These are phyloP conservation scores for Platalea minor DNA, from an alignment of 2,797 vertebrate genomes.

Conservation along the genomic window DNA sequence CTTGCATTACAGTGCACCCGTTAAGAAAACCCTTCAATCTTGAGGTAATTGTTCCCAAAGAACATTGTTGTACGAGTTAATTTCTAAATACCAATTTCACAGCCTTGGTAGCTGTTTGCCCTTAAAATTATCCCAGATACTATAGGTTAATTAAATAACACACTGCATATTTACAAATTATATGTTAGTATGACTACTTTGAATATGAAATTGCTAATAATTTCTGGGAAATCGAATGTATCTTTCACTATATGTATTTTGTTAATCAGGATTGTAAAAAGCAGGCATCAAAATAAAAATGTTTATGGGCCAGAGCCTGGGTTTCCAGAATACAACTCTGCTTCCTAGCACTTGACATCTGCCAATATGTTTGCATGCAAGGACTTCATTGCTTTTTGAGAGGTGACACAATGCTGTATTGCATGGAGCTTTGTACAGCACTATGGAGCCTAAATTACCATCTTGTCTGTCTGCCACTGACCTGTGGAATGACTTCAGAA, in stretches of 20 bases:
- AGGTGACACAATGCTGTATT: not conserved
- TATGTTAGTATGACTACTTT: not conserved
- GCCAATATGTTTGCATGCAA: not conserved
- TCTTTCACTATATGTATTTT: not conserved
- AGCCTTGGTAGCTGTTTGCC: not conserved
- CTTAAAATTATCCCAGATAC: not conserved
- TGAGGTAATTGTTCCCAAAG: not conserved
- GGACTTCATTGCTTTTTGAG: not conserved
- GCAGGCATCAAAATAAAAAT: not conserved
- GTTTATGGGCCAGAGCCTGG: not conserved
- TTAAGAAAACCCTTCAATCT: not conserved
- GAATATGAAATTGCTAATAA: not conserved
- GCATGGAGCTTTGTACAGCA: not conserved
- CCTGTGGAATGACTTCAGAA: not conserved
- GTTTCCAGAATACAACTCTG: not conserved
- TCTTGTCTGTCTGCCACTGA: not conserved
- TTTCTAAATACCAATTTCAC: not conserved
- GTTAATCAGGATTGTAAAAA: not conserved
- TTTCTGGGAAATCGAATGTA: not conserved
- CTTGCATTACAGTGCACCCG: not conserved
- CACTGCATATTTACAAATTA: not conserved
- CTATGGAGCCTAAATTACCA: not conserved
- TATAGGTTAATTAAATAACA: not conserved
- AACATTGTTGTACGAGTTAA: not conserved
- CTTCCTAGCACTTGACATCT: not conserved